These are phyloP conservation scores for Falco peregrinus DNA, from an alignment of 2,797 vertebrate species.

Conservation along the genomic window DNA sequence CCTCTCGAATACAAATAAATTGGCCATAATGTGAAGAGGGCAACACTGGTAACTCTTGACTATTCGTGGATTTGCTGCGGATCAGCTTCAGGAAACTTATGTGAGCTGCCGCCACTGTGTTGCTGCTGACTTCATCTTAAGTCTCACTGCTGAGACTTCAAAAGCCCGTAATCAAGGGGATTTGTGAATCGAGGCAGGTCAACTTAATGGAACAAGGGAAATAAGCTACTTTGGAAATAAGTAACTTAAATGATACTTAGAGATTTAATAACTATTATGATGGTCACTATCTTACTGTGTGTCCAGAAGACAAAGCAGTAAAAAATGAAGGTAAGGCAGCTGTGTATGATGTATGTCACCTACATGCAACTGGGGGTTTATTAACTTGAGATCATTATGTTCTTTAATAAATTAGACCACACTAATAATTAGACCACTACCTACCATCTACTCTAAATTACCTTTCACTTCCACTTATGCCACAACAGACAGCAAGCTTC, in stretches of 20 bases:
- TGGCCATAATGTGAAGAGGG: not conserved
- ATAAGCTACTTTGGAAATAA: not conserved
- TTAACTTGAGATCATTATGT: not conserved
- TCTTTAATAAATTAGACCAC: not conserved
- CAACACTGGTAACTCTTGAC: not conserved
- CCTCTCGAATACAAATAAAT: slow-evolving; percentile 1
- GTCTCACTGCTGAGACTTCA: not conserved
- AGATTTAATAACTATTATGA: not conserved
- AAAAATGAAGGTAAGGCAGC: not conserved
- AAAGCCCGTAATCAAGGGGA: not conserved
- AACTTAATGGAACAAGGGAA: not conserved
- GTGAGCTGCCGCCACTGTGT: not conserved
- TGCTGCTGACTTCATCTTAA: not conserved
- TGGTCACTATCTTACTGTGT: not conserved
- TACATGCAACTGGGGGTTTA: not conserved
- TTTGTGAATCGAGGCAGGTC: not conserved
- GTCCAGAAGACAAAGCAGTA: not conserved
- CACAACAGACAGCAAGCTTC: not conserved
- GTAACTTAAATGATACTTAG: not conserved
- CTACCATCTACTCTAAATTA: not conserved
- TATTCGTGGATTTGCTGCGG: not conserved
- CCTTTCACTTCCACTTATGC: not conserved
- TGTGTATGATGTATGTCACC: not conserved
- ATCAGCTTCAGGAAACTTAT: not conserved
- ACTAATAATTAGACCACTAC: not conserved